These are phyloP conservation scores for Dendrocopos noguchii DNA, from an alignment of 2,113 vertebrate genomes.

Conservation along the genomic window DNA sequence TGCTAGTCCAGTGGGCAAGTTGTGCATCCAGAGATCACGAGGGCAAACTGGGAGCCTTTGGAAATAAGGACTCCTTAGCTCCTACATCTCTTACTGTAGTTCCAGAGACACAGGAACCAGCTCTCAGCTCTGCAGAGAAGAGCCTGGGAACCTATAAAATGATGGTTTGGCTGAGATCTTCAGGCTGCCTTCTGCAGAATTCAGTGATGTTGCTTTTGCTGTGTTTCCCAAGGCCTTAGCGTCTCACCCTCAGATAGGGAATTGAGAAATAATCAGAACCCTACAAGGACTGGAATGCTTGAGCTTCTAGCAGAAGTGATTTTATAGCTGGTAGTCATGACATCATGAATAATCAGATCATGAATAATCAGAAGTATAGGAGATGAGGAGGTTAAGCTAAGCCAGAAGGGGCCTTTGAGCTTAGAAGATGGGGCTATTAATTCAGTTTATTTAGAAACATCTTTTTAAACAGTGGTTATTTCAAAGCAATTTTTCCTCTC, in stretches of 20 bases:
- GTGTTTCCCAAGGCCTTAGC: background rate
- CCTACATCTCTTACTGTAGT: background rate
- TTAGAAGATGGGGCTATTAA: background rate
- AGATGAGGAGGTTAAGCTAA: background rate
- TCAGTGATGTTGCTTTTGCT: background rate
- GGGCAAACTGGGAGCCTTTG: background rate
- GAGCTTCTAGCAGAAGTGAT: background rate
- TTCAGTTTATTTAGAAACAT: background rate
- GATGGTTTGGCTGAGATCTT: background rate
- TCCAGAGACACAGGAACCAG: background rate
- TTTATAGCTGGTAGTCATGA: background rate
- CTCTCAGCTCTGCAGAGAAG: background rate
- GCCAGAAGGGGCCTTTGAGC: background rate
- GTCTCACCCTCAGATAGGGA: background rate
- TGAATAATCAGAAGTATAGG: background rate
- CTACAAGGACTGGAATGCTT: background rate
- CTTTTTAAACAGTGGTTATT: background rate
- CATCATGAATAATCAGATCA: background rate
- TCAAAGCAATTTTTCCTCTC: background rate
- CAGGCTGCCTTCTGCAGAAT: background rate
- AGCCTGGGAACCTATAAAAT: background rate
- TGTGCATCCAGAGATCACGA: background rate
- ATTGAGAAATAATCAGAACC: background rate
- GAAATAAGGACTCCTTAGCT: background rate
- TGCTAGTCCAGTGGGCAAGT: background rate